These are phyloP conservation scores for Echinarachnius parma DNA, from an alignment of 53 echinoderm and acorn worm genomes.

Conservation along the genomic window DNA sequence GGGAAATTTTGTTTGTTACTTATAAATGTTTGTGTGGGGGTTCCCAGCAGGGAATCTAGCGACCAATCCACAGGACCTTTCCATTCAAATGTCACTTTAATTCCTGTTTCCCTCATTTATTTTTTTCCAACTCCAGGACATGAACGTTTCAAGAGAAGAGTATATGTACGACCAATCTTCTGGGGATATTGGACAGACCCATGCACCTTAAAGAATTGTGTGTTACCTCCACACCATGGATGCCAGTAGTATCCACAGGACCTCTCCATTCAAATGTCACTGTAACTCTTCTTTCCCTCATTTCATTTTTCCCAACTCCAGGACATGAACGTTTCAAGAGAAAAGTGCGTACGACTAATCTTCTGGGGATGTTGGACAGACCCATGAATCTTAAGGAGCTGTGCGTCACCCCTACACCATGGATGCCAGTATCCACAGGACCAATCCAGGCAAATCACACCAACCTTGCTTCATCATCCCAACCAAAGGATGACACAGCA, in stretches of 20 bases:
- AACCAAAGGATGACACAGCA: no score
- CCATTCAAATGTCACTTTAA: no score
- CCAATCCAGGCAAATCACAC: no score
- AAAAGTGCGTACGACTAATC: not conserved
- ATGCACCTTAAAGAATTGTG: slow-evolving; percentile 19
- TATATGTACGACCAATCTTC: slow-evolving; percentile 4
- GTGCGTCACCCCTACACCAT: slow-evolving; percentile 20
- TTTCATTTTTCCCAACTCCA: not conserved
- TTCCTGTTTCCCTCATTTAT: not conserved
- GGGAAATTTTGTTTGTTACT: no score
- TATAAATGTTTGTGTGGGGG: no score
- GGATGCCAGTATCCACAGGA: not conserved
- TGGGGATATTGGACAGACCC: slow-evolving; percentile 32
- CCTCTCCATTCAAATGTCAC: no score
- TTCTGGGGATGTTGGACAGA: slow-evolving; percentile 32
- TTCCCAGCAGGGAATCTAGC: no score
- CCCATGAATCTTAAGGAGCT: slow-evolving; percentile 24
- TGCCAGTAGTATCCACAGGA: no score
- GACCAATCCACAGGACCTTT: no score
- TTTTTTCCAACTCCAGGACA: not conserved
- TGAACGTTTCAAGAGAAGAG: slow-evolving; percentile 5
- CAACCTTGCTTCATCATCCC: no score
- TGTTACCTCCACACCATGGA: slow-evolving; percentile 11
- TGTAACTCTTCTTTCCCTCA: slow-evolving; percentile 1
- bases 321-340: slow-evolving; percentile 9